phyloP scores from a whole-genome alignment of 37 sponge, comb jelly and placozoan genomes.

The Hormiphora californensis region DNA sequence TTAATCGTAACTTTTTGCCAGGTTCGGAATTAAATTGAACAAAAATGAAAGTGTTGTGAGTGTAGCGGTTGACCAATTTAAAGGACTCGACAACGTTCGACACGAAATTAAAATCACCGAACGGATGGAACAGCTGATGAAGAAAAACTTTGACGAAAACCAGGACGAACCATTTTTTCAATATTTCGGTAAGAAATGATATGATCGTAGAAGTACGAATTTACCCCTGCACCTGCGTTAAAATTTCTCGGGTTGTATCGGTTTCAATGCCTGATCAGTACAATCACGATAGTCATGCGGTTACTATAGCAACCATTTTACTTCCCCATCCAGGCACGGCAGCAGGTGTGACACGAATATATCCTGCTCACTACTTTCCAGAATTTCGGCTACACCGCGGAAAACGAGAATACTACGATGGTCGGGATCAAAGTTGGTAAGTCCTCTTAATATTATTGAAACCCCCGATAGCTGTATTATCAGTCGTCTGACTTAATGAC shows the following conservation, averaged over 20 bases:
- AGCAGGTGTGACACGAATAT: neutral
- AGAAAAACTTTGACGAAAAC: neutral
- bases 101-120: neutral
- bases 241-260: neutral
- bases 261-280: too few relatives aligned
- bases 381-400: neutral
- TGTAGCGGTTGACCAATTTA: neutral
- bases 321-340: neutral
- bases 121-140: neutral
- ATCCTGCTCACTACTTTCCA: neutral
- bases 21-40: neutral
- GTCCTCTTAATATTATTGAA: too few relatives aligned
- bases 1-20: neutral
- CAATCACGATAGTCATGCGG: too few relatives aligned
- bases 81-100: neutral
- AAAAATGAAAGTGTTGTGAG: neutral
- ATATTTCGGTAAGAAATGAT: neutral
- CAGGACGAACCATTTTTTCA: neutral
- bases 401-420: neutral
- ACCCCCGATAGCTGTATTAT: too few relatives aligned
- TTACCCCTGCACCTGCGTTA: neutral
- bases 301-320: too few relatives aligned
- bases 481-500: too few relatives aligned
- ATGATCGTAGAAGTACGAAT: neutral
- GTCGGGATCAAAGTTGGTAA: neutral